Conservation (phyloP, 2,113 vertebrate genomes). For the Cavia porcellus region DNA sequence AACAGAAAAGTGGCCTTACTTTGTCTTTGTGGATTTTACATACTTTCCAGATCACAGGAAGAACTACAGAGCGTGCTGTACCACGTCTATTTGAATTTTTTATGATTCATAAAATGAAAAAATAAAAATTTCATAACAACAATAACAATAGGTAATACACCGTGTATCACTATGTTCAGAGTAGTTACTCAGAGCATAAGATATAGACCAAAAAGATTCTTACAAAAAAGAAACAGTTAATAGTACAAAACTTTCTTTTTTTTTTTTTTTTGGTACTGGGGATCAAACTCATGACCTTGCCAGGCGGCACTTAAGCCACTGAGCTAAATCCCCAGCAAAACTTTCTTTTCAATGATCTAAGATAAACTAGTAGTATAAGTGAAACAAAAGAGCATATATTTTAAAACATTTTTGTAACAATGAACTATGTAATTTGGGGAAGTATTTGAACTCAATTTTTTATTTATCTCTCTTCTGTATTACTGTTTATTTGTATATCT, state of each 20-base stretch:
- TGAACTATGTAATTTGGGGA: neutral
- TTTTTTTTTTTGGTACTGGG: too few species aligned
- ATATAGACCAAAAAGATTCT: neutral
- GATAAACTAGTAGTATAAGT: too few species aligned
- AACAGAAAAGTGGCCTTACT: constrained; percentile 24
- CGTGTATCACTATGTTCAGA: neutral
- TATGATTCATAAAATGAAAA: neutral
- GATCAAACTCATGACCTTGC: too few species aligned
- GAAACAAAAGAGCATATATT: too few species aligned
- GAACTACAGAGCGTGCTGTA: neutral
- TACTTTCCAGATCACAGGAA: neutral
- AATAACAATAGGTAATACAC: neutral
- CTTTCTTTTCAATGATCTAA: too few species aligned
- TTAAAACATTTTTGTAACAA: neutral
- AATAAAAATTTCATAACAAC: neutral
- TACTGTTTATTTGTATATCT: neutral
- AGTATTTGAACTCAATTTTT: neutral
- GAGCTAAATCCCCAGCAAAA: too few species aligned
- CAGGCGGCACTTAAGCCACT: too few species aligned
- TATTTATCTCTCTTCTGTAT: neutral
- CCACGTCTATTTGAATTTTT: neutral
- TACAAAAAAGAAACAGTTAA: neutral
- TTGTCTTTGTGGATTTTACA: neutral
- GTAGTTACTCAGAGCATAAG: neutral
- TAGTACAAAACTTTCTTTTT: neutral